A percentile compares a stretch with the other conserved stretches of the same genome.
Conservation (phyloP, 2,797 vertebrate species). For the Merluccius polli region DNA sequence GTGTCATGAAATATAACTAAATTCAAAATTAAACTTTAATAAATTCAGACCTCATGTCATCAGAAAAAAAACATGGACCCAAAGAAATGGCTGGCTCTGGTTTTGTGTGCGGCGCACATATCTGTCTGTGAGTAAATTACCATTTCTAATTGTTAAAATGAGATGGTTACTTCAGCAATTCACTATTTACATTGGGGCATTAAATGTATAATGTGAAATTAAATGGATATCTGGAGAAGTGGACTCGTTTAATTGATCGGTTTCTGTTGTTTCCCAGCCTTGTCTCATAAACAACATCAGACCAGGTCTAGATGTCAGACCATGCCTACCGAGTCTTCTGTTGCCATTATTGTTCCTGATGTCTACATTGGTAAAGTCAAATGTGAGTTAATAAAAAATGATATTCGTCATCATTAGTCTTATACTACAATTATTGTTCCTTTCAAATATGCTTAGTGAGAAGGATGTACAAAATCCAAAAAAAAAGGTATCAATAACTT, state of each 20-base stretch:
- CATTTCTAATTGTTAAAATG: not conserved
- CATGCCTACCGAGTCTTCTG: too few species aligned
- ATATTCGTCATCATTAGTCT: not conserved
- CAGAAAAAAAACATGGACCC: constrained; percentile 38
- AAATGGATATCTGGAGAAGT: not conserved
- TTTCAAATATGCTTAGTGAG: too few species aligned
- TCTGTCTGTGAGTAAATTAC: constrained; percentile 36
- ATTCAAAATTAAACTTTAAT: not conserved
- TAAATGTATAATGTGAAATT: not conserved
- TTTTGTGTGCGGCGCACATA: constrained; percentile 23
- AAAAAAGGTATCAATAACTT: too few species aligned
- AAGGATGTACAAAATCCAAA: too few species aligned
- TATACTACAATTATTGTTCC: not conserved
- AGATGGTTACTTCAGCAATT: not conserved
- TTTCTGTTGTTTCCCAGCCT: not conserved
- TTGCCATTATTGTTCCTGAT: not conserved
- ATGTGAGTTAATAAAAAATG: not conserved
- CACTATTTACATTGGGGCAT: not conserved
- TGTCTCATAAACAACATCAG: not conserved
- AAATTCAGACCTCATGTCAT: not conserved
- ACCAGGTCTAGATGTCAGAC: too few species aligned
- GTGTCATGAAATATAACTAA: not conserved
- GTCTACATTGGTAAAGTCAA: not conserved
- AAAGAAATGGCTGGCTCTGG: constrained; percentile 16
- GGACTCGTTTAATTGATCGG: not conserved